These are phyloP conservation scores for Acanthosepion esculentum DNA, from an alignment of 2,888 invertebrate species.

Conservation along the genomic window DNA sequence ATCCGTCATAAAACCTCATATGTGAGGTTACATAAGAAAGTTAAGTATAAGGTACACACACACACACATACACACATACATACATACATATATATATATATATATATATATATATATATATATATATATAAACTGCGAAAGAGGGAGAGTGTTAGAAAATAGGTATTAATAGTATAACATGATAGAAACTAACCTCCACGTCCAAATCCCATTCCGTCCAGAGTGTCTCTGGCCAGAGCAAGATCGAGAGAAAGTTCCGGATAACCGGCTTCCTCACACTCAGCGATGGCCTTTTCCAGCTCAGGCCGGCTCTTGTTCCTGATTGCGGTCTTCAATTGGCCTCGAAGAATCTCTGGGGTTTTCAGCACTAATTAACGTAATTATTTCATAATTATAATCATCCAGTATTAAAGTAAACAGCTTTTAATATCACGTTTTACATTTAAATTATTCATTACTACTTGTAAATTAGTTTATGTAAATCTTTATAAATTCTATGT, in stretches of 20 bases:
- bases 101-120: no score
- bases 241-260: constrained; percentile 25
- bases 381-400: neutral
- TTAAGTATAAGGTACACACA: no score
- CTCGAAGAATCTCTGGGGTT: neutral
- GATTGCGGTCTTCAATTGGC: neutral
- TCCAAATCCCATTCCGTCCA: neutral
- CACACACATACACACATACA: no score
- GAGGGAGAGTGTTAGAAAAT: no score
- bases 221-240: neutral
- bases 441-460: no score
- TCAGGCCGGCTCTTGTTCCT: neutral
- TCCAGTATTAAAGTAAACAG: neutral
- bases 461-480: no score
- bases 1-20: no score
- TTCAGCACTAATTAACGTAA: neutral
- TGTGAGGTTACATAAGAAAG: no score
- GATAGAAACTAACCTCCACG: constrained; percentile 24
- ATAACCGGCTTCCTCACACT: constrained; percentile 34
- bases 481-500: neutral
- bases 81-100: no score
- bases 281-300: neutral
- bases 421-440: no score
- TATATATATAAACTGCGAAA: no score
- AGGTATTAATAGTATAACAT: no score